A percentile compares a stretch with the other conserved stretches of the same genome.
Conservation (phyloP, 2,888 invertebrate species). For the Kryphioiulus occultus region DNA sequence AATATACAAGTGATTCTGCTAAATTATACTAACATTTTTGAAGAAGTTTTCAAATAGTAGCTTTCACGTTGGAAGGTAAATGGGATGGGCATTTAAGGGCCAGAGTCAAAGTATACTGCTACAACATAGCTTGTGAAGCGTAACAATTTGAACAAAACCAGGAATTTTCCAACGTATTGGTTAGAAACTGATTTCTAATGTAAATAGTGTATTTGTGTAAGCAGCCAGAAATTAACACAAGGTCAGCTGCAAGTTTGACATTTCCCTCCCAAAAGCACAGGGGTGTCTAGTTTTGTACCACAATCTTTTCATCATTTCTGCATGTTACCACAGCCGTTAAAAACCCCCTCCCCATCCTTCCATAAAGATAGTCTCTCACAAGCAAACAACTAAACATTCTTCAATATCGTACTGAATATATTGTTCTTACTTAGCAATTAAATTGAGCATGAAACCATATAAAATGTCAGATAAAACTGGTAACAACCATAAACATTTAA, state of each 20-base stretch:
- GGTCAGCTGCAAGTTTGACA: too few relatives aligned
- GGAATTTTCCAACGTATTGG: too few relatives aligned
- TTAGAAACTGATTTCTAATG: too few relatives aligned
- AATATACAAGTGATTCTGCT: too few relatives aligned
- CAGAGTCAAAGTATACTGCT: too few relatives aligned
- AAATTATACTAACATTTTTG: too few relatives aligned
- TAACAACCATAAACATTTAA: conserved; percentile 21
- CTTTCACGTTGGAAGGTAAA: too few relatives aligned
- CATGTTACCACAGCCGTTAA: background rate
- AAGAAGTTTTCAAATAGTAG: too few relatives aligned
- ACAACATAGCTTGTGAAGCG: too few relatives aligned
- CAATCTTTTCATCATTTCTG: background rate
- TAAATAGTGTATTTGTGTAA: too few relatives aligned
- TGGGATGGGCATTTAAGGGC: background rate
- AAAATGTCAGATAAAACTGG: conserved; percentile 2
- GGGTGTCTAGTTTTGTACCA: background rate
- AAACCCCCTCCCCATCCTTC: background rate
- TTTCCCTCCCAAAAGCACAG: too few relatives aligned
- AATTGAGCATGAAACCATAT: background rate
- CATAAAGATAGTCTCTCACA: background rate
- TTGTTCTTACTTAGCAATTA: background rate
- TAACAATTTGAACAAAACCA: background rate
- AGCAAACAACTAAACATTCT: background rate
- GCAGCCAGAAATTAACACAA: too few relatives aligned
- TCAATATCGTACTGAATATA: background rate